Conservation (phyloP, 2,797 vertebrate genomes). For the Nyctibius grandis region DNA sequence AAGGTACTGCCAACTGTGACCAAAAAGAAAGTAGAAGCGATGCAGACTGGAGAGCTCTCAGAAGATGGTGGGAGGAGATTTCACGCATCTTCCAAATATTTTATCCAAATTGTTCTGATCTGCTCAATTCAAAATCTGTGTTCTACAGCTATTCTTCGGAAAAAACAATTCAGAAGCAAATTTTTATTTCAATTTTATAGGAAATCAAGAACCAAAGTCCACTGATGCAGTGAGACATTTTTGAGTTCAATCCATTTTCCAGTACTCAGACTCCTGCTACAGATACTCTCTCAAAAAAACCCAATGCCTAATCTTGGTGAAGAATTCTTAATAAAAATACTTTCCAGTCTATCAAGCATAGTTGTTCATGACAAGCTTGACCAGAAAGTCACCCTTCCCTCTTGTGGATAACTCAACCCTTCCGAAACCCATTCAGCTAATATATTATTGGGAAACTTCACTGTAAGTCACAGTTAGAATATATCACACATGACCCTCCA, state of each 20-base stretch:
- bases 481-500: neutral
- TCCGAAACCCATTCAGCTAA: neutral
- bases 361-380: neutral
- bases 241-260: neutral
- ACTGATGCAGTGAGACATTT: neutral
- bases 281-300: neutral
- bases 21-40: conserved; percentile 1
- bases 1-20: conserved; percentile 17
- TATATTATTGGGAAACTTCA: neutral
- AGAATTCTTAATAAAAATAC: neutral
- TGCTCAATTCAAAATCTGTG: neutral
- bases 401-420: neutral
- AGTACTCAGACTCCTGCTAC: neutral
- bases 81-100: neutral
- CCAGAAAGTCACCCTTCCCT: neutral
- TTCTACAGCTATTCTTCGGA: neutral
- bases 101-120: neutral
- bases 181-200: neutral
- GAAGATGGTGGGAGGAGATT: neutral
- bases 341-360: neutral
- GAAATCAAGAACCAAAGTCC: neutral
- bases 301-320: neutral
- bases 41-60: neutral
- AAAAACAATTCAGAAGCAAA: neutral
- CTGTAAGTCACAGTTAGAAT: neutral